Evolutionary conservation across 1,140 invertebrate species (phyloP).

Genomic region (Zaprionus capensis): DNA sequence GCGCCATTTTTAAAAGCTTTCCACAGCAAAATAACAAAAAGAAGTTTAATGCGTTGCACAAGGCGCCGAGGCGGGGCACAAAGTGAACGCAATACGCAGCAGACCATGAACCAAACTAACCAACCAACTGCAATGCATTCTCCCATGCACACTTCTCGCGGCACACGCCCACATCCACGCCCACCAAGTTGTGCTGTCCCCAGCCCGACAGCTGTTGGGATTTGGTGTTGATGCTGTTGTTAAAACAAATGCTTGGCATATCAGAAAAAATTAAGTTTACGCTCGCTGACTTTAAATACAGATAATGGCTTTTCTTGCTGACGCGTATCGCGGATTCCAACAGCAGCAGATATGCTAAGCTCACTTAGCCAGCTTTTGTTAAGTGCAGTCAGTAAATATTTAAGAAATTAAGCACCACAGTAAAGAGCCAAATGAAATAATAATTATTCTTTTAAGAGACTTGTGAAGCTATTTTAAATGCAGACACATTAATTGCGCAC

Average conservation of each 20-base stretch:
- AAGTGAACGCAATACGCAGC: slow-evolving; percentile 46
- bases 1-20: slow-evolving; percentile 64
- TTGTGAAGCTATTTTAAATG: neutral
- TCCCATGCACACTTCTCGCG: slow-evolving; percentile 5
- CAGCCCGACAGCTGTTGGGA: slow-evolving; percentile 9
- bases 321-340: neutral
- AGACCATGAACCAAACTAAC: slow-evolving; percentile 61
- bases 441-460: slow-evolving; percentile 1
- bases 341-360: slow-evolving; percentile 33
- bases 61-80: slow-evolving; percentile 15
- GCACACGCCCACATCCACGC: neutral
- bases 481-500: neutral
- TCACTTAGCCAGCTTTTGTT: slow-evolving; percentile 34
- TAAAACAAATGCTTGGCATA: slow-evolving; percentile 70
- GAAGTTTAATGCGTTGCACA: slow-evolving; percentile 53
- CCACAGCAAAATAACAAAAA: slow-evolving; percentile 39
- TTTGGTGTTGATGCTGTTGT: slow-evolving; percentile 51
- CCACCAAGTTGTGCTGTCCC: neutral
- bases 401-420: slow-evolving; percentile 42
- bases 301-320: slow-evolving; percentile 43
- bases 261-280: slow-evolving; percentile 76
- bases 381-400: slow-evolving; percentile 30
- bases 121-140: slow-evolving; percentile 66
- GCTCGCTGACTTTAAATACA: slow-evolving; percentile 73
- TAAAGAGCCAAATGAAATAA: slow-evolving; percentile 42